Evolutionary conservation across 2,888 invertebrate species (phyloP).

Genomic region (Pseudoips prasinana): DNA sequence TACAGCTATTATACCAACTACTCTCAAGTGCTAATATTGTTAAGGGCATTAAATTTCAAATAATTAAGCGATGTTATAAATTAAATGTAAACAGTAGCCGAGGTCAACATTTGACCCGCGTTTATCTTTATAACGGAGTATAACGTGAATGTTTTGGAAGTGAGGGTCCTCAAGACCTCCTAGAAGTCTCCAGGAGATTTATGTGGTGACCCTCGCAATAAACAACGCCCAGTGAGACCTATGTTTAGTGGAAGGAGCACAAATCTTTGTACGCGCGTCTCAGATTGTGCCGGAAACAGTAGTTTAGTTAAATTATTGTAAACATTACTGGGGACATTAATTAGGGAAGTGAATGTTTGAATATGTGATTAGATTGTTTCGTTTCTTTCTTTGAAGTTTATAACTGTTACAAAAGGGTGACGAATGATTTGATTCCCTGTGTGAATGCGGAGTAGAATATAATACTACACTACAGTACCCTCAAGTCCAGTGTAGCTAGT

Average conservation of each 20-base stretch:
- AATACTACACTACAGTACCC: too few relatives aligned
- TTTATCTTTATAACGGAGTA: conserved; percentile 46
- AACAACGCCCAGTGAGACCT: conserved; percentile 56
- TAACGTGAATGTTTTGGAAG: conserved; percentile 52
- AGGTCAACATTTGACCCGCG: conserved; percentile 42
- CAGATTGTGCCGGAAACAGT: conserved; percentile 24
- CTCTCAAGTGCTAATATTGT: too few relatives aligned
- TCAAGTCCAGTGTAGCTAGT: too few relatives aligned
- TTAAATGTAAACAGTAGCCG: conserved; percentile 29
- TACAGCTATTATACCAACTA: too few relatives aligned
- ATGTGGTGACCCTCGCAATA: conserved; percentile 61
- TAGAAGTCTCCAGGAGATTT: conserved; percentile 59
- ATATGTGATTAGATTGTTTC: too few relatives aligned
- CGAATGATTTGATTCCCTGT: too few relatives aligned
- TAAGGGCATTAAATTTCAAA: too few relatives aligned
- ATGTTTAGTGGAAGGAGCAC: conserved; percentile 27
- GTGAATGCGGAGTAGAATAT: too few relatives aligned
- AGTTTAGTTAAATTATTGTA: conserved; percentile 24
- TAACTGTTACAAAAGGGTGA: too few relatives aligned
- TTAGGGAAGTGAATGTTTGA: conserved; percentile 3
- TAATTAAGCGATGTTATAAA: conserved; percentile 31
- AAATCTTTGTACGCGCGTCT: conserved; percentile 31
- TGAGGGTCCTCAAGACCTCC: conserved; percentile 50
- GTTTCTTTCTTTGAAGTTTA: too few relatives aligned
- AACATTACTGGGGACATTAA: conserved; percentile 12